A percentile compares a stretch with the other conserved stretches of the same genome.
Conservation (phyloP, 2,888 invertebrate genomes). For the Tetramorium bicarinatum region DNA sequence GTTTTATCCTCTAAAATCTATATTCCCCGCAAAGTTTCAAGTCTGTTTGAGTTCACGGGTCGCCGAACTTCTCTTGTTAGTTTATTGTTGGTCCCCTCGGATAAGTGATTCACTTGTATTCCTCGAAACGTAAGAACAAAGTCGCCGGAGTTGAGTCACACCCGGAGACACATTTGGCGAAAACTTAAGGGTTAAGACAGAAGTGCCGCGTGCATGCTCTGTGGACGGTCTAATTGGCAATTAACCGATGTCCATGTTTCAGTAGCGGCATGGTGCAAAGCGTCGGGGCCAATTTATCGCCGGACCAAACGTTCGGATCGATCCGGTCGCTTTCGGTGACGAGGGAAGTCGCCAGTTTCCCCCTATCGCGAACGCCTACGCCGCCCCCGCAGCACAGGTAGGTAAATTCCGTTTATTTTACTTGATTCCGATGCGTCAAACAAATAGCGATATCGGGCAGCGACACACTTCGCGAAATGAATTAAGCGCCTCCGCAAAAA, state of each 20-base stretch:
- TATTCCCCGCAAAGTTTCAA: slow-evolving; percentile 2
- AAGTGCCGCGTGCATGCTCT: background rate
- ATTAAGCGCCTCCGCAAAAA: background rate
- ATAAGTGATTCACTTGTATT: slow-evolving; percentile 29
- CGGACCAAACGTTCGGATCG: slow-evolving; percentile 92
- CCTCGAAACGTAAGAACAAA: slow-evolving; percentile 14
- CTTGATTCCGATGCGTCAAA: background rate
- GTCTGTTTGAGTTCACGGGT: slow-evolving; percentile 21
- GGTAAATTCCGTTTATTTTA: slow-evolving; percentile 45
- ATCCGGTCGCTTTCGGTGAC: slow-evolving; percentile 91
- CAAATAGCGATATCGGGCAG: background rate
- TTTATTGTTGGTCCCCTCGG: too few relatives aligned
- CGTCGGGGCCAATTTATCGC: slow-evolving; percentile 90
- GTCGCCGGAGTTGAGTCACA: slow-evolving; percentile 12
- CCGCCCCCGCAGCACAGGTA: slow-evolving; percentile 89
- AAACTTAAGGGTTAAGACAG: background rate
- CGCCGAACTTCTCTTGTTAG: slow-evolving; percentile 25
- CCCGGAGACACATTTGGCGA: background rate
- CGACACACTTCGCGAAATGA: background rate
- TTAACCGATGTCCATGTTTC: slow-evolving; percentile 72
- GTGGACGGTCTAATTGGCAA: slow-evolving; percentile 45
- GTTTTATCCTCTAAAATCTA: background rate
- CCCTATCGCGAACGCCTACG: slow-evolving; percentile 91
- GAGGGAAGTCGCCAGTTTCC: slow-evolving; percentile 92
- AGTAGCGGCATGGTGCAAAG: slow-evolving; percentile 90